A percentile compares a stretch with the other conserved stretches of the same genome.
phyloP scores from a whole-genome alignment of 1,140 invertebrate genomes.

The Drosophila elegans region DNA sequence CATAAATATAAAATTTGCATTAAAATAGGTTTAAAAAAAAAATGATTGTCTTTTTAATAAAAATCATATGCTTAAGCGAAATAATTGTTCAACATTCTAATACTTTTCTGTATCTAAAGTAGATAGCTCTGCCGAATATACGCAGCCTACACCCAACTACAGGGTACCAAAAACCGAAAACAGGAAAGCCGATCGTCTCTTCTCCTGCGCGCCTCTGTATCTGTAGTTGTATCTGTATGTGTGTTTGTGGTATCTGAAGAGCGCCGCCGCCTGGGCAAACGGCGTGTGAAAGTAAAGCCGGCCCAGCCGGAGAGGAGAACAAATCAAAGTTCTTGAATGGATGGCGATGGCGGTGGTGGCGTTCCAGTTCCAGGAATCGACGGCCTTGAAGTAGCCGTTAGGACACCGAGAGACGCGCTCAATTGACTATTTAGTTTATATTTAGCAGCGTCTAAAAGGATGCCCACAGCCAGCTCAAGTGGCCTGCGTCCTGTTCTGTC shows the following conservation, averaged over 20 bases:
- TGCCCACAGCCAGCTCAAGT: slow-evolving; percentile 58
- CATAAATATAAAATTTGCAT: too few relatives aligned
- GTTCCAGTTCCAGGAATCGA: slow-evolving; percentile 68
- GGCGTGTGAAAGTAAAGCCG: slow-evolving; percentile 68
- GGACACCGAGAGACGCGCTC: slow-evolving; percentile 68
- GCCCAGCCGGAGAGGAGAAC: slow-evolving; percentile 23
- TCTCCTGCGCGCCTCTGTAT: slow-evolving; percentile 1
- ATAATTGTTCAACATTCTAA: too few relatives aligned
- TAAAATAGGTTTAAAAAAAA: too few relatives aligned
- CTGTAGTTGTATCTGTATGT: slow-evolving; percentile 1
- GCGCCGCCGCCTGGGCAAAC: slow-evolving; percentile 32
- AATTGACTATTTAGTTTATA: slow-evolving; percentile 82
- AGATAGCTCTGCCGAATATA: not conserved
- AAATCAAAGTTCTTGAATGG: slow-evolving; percentile 73
- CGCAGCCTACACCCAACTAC: not conserved
- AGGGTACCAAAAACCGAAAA: slow-evolving; percentile 38
- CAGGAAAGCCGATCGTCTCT: slow-evolving; percentile 47
- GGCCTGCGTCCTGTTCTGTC: slow-evolving; percentile 41
- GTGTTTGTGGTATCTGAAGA: slow-evolving; percentile 31
- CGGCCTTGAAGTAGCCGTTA: slow-evolving; percentile 79
- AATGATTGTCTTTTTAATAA: too few relatives aligned
- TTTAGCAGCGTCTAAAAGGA: slow-evolving; percentile 77
- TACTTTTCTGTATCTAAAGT: not conserved
- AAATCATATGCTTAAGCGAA: not conserved
- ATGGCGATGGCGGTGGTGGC: slow-evolving; percentile 18